Evolutionary conservation across 2,113 vertebrate genomes (phyloP).

Genomic region (Pelusios castaneus): DNA sequence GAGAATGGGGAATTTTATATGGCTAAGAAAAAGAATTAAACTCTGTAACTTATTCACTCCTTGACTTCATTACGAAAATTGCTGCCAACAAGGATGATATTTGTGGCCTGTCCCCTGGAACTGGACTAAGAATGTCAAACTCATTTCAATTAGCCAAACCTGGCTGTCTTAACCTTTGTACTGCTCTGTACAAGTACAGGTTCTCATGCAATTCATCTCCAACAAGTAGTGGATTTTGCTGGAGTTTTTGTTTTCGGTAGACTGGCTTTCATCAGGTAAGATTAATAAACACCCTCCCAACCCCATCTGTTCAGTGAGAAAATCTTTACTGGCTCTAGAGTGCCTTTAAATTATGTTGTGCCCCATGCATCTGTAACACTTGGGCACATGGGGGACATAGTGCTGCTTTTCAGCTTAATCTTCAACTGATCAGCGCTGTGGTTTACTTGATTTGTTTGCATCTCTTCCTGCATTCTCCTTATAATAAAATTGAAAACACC

Average conservation of each 20-base stretch:
- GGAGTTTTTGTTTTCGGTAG: not conserved
- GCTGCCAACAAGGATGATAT: not conserved
- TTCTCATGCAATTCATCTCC: not conserved
- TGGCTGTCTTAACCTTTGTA: not conserved
- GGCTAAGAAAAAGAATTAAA: not conserved
- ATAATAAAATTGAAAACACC: not conserved
- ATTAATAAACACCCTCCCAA: not conserved
- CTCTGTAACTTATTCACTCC: not conserved
- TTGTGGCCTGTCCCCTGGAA: not conserved
- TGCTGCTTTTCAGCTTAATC: accelerated
- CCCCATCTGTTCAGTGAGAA: not conserved
- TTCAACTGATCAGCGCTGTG: not conserved
- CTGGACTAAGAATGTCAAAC: not conserved
- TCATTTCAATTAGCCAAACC: not conserved
- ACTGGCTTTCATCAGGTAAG: not conserved
- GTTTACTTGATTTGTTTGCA: not conserved
- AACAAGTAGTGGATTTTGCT: not conserved
- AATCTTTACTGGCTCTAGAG: not conserved
- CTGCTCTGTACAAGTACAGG: not conserved
- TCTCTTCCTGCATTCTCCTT: accelerated
- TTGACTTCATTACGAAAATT: not conserved
- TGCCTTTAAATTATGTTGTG: not conserved
- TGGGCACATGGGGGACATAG: accelerated
- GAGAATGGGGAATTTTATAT: not conserved
- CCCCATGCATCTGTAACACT: not conserved